A percentile compares a stretch with the other conserved stretches of the same genome.
These are phyloP conservation scores for Sialis fuliginosa DNA, from an alignment of 2,888 invertebrate genomes.

Conservation along the genomic window DNA sequence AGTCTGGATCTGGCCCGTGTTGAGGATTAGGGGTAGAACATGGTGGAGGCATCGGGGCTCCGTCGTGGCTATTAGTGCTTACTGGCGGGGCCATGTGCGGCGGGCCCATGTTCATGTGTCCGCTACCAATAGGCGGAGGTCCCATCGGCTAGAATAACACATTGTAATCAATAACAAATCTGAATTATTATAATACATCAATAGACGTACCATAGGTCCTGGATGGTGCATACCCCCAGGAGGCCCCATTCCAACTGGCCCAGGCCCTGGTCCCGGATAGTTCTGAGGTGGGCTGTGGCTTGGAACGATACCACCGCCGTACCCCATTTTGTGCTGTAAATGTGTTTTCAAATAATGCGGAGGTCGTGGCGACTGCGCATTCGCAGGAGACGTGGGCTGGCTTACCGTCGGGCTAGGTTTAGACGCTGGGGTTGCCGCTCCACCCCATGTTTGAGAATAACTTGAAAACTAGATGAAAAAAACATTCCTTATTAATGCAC, in stretches of 20 bases:
- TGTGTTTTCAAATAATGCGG: constrained; percentile 53
- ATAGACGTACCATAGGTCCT: constrained; percentile 20
- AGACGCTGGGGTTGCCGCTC: constrained; percentile 7
- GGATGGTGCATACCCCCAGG: constrained; percentile 25
- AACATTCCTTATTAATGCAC: too few species aligned
- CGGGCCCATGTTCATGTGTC: constrained; percentile 33
- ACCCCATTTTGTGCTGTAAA: constrained; percentile 50
- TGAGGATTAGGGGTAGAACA: constrained; percentile 32
- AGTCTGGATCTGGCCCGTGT: constrained; percentile 10
- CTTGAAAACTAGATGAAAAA: constrained; percentile 2
- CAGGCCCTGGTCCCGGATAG: constrained; percentile 18
- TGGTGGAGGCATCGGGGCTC: constrained; percentile 32
- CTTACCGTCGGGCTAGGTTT: constrained; percentile 14
- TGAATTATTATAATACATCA: constrained; percentile 15
- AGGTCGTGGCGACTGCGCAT: constrained; percentile 22
- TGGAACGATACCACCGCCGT: constrained; percentile 36
- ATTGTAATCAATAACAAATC: too few species aligned
- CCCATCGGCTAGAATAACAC: constrained; percentile 21
- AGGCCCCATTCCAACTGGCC: constrained; percentile 19
- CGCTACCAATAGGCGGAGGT: constrained; percentile 18
- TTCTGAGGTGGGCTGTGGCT: constrained; percentile 40
- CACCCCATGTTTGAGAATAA: constrained; percentile 19
- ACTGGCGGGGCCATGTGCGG: constrained; percentile 45
- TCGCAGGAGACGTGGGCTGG: constrained; percentile 25
- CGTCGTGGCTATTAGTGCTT: constrained; percentile 17